Conservation (phyloP, 2,888 invertebrate genomes). For the Lasioglossum vierecki region DNA sequence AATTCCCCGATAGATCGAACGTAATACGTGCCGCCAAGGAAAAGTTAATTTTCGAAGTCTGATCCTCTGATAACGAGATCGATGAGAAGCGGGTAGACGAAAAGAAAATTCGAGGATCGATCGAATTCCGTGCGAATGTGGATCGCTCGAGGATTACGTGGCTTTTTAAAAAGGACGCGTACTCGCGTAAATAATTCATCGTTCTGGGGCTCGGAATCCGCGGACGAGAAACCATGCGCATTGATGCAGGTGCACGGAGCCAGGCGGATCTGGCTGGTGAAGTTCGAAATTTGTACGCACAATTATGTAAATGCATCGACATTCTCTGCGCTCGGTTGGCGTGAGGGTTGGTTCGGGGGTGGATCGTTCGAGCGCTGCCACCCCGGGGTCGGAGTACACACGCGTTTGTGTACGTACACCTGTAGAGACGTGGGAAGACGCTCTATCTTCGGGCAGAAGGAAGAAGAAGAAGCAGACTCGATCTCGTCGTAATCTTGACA, state of each 20-base stretch:
- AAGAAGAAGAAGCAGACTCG: slow-evolving; percentile 31
- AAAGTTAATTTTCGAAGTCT: no score
- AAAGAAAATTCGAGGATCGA: not conserved
- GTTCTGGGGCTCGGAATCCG: slow-evolving; percentile 56
- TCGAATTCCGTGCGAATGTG: not conserved
- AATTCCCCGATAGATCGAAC: no score
- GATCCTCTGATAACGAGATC: not conserved
- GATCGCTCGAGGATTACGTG: slow-evolving; percentile 61
- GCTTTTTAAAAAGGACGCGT: slow-evolving; percentile 72
- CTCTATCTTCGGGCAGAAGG: slow-evolving; percentile 2
- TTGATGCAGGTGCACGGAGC: slow-evolving; percentile 21
- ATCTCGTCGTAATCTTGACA: slow-evolving; percentile 68
- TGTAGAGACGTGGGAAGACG: not conserved
- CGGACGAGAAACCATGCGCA: slow-evolving; percentile 27
- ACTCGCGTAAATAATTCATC: slow-evolving; percentile 79
- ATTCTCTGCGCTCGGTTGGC: slow-evolving; percentile 39
- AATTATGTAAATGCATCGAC: slow-evolving; percentile 76
- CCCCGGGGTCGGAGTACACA: not conserved
- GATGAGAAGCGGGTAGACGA: not conserved
- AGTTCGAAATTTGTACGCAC: slow-evolving; percentile 78
- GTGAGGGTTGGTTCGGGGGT: not conserved
- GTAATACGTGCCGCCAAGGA: no score
- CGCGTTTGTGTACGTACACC: not conserved
- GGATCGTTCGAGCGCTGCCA: not conserved
- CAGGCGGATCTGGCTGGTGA: slow-evolving; percentile 72